Conservation (phyloP, 2,888 invertebrate genomes). For the Meloe dianella region DNA sequence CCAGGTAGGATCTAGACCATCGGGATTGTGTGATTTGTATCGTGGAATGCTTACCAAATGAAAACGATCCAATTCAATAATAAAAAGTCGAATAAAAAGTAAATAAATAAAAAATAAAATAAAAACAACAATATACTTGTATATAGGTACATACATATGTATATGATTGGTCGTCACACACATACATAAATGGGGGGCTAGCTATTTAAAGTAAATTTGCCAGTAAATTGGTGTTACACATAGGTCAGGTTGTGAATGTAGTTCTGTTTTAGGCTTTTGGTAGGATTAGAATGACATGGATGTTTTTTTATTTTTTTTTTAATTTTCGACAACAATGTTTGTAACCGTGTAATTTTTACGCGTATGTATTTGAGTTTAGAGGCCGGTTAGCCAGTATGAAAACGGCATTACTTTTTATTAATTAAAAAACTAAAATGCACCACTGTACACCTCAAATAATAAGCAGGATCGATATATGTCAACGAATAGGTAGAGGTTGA, state of each 20-base stretch:
- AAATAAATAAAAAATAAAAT: background rate
- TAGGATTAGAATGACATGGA: constrained; percentile 29
- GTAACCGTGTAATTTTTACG: background rate
- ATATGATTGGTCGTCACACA: background rate
- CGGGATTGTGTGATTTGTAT: constrained; percentile 57
- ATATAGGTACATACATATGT: background rate
- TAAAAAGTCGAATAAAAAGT: background rate
- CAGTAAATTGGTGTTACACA: constrained; percentile 39
- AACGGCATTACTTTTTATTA: constrained; percentile 14
- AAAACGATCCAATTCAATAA: constrained; percentile 36
- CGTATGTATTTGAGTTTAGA: background rate
- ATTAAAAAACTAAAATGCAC: constrained; percentile 14
- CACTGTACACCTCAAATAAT: constrained; percentile 8
- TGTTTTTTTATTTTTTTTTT: background rate
- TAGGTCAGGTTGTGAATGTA: constrained; percentile 38
- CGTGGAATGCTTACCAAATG: constrained; percentile 51
- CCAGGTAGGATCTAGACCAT: constrained; percentile 54
- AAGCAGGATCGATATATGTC: constrained; percentile 6
- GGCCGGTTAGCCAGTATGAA: background rate
- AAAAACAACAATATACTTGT: background rate
- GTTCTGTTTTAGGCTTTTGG: constrained; percentile 28
- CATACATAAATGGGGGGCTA: too few relatives aligned
- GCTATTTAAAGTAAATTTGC: constrained; percentile 43
- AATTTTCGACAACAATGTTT: background rate
- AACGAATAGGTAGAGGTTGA: background rate